Conservation (phyloP, 2,888 invertebrate genomes). For the Zygaena filipendulae region DNA sequence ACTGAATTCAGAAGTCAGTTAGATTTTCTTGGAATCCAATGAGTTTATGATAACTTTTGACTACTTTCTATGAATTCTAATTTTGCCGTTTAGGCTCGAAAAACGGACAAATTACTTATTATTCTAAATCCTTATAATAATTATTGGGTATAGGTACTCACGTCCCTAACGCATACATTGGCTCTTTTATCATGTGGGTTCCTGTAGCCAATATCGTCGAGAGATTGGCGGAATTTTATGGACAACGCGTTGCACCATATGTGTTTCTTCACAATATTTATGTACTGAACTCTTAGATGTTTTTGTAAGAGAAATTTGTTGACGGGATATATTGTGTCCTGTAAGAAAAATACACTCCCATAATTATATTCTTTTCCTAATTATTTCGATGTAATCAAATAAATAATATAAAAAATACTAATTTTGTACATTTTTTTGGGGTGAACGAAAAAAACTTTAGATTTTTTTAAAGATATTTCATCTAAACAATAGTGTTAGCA, state of each 20-base stretch:
- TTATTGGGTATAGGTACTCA: conserved; percentile 25
- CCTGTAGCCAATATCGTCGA: conserved; percentile 32
- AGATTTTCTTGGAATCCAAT: too few relatives aligned
- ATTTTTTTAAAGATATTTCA: too few relatives aligned
- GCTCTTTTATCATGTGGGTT: conserved; percentile 24
- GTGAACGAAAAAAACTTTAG: too few relatives aligned
- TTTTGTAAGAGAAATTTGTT: conserved; percentile 41
- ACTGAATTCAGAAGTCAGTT: too few relatives aligned
- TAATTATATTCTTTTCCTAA: background rate
- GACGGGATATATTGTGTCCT: conserved; percentile 40
- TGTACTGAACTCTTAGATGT: conserved; percentile 36
- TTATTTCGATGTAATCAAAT: background rate
- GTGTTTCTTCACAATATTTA: conserved; percentile 38
- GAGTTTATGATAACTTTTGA: too few relatives aligned
- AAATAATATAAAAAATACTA: conserved; percentile 1
- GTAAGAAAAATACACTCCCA: conserved; percentile 14
- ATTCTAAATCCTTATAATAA: too few relatives aligned
- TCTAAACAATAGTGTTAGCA: too few relatives aligned
- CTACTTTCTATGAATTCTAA: too few relatives aligned
- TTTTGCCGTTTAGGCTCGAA: too few relatives aligned
- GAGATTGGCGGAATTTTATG: conserved; percentile 35
- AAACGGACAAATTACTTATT: too few relatives aligned
- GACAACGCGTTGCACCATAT: conserved; percentile 40
- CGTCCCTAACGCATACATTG: conserved; percentile 39
- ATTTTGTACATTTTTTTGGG: too few relatives aligned